phyloP scores from a whole-genome alignment of 2,888 invertebrate genomes.

The Odontomyia ornata region DNA sequence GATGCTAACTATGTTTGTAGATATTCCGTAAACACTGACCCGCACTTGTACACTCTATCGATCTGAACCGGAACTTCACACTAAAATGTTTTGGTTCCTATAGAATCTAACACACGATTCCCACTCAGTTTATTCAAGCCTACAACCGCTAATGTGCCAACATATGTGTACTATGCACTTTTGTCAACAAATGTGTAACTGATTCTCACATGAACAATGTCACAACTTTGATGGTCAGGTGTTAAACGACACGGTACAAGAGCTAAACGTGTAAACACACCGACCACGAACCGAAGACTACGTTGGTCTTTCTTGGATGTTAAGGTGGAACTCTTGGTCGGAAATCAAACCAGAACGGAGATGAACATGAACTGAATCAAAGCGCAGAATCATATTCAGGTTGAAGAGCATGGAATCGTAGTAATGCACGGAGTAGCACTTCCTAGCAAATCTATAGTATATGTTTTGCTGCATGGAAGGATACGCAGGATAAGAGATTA shows the following conservation, averaged over 20 bases:
- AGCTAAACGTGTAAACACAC: slow-evolving; percentile 38
- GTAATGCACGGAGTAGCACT: not conserved
- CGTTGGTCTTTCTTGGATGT: slow-evolving; percentile 38
- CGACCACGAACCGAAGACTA: slow-evolving; percentile 42
- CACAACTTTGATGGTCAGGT: slow-evolving; percentile 19
- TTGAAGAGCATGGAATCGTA: slow-evolving; percentile 4
- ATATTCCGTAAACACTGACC: slow-evolving; percentile 2
- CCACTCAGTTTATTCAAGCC: not conserved
- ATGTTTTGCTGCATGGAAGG: not conserved
- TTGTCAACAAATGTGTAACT: not conserved
- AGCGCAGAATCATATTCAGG: slow-evolving; percentile 23
- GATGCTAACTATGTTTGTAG: not conserved
- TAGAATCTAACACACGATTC: slow-evolving; percentile 3
- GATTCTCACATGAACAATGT: slow-evolving; percentile 6
- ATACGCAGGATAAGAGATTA: not conserved
- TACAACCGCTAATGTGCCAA: not conserved
- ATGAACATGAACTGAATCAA: slow-evolving; percentile 1
- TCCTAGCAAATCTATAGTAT: no score
- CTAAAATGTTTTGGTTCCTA: not conserved
- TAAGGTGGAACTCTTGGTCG: slow-evolving; percentile 40
- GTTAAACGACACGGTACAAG: slow-evolving; percentile 13
- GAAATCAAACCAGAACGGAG: slow-evolving; percentile 24
- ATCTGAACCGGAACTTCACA: slow-evolving; percentile 8
- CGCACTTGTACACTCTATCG: not conserved
- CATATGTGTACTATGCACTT: slow-evolving; percentile 10